Conservation (phyloP, 2,888 invertebrate genomes). For the Rhagophthalmus giganteus region DNA sequence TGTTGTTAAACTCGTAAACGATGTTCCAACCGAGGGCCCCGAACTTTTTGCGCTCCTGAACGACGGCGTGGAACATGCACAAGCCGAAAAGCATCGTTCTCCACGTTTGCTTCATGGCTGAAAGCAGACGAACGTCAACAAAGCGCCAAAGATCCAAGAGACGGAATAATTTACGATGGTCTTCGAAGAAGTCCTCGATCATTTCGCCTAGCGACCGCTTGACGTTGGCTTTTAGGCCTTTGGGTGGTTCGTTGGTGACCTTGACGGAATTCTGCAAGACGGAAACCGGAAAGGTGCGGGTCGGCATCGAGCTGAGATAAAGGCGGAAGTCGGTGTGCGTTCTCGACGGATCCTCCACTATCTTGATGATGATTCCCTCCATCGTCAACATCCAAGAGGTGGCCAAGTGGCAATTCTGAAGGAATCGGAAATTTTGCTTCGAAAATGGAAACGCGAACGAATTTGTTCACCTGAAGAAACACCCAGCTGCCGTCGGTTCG, state of each 20-base stretch:
- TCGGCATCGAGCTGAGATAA: slow-evolving; percentile 89
- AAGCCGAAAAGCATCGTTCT: slow-evolving; percentile 76
- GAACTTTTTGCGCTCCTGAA: slow-evolving; percentile 91
- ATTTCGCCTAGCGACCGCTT: slow-evolving; percentile 80
- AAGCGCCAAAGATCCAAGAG: background rate
- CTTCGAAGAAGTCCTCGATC: slow-evolving; percentile 77
- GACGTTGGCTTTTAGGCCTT: slow-evolving; percentile 86
- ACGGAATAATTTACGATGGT: slow-evolving; percentile 64
- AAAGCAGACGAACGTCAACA: background rate
- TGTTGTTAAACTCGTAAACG: slow-evolving; percentile 90
- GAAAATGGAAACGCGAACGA: too few species aligned
- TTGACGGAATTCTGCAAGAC: slow-evolving; percentile 92
- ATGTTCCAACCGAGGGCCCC: slow-evolving; percentile 94
- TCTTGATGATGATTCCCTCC: slow-evolving; percentile 75
- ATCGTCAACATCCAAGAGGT: slow-evolving; percentile 90
- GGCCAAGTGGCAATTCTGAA: slow-evolving; percentile 90
- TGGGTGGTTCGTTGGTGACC: slow-evolving; percentile 93
- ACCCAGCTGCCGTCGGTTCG: slow-evolving; percentile 82
- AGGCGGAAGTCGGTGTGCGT: slow-evolving; percentile 77
- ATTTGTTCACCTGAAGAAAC: slow-evolving; percentile 82
- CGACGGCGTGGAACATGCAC: slow-evolving; percentile 91
- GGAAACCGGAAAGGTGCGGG: slow-evolving; percentile 82
- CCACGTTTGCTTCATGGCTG: slow-evolving; percentile 70
- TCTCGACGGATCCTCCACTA: slow-evolving; percentile 67
- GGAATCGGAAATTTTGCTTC: too few species aligned